phyloP scores from a whole-genome alignment of 2,888 invertebrate species.

The Sipunculus nudus region DNA sequence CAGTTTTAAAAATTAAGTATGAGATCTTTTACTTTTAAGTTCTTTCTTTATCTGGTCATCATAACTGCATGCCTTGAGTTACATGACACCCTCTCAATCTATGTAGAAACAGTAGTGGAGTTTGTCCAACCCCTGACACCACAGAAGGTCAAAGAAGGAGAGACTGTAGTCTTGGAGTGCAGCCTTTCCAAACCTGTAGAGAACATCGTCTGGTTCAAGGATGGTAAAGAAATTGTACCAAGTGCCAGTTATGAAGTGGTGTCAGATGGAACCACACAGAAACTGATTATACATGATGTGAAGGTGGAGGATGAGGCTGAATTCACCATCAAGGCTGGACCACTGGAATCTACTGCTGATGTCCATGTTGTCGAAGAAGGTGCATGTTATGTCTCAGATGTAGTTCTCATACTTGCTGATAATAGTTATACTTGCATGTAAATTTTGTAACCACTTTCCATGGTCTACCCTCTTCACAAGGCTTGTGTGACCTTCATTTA shows the following conservation, averaged over 20 bases:
- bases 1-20: too few species aligned
- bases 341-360: slow-evolving; percentile 5
- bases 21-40: too few species aligned
- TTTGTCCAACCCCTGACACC: slow-evolving; percentile 55
- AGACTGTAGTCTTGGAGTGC: slow-evolving; percentile 54
- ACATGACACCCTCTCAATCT: not conserved
- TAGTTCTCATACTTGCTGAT: too few species aligned
- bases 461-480: too few species aligned
- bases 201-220: slow-evolving; percentile 62
- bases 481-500: too few species aligned
- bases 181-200: slow-evolving; percentile 57
- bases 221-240: slow-evolving; percentile 48
- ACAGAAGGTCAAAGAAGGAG: slow-evolving; percentile 51
- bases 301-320: slow-evolving; percentile 60
- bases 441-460: too few species aligned
- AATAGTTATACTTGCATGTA: too few species aligned
- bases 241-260: slow-evolving; percentile 81
- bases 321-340: slow-evolving; percentile 49
- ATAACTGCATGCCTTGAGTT: too few species aligned
- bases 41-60: too few species aligned
- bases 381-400: too few species aligned
- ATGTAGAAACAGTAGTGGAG: slow-evolving; percentile 33
- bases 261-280: slow-evolving; percentile 77
- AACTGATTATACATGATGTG: slow-evolving; percentile 48
- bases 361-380: slow-evolving; percentile 14